Evolutionary conservation across 2,113 vertebrate genomes (phyloP), one percentile per base, ranked within the genome.

Genomic region (Empidonax alnorum): DNA sequence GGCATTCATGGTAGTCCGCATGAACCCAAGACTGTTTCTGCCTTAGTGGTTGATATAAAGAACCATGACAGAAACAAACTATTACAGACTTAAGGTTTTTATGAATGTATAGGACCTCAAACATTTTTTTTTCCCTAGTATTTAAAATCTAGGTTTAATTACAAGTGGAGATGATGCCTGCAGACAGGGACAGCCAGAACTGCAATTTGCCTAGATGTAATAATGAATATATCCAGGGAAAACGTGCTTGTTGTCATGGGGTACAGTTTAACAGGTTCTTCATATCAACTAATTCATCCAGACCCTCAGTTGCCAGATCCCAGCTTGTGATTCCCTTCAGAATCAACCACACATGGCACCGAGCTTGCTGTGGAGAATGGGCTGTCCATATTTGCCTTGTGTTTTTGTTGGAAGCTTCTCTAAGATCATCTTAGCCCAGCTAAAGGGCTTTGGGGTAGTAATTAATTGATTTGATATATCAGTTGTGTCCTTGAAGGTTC

Each of bases 341-440:
- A 56, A 41, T 3, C 35, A 63, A 12, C 11, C 6, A 9, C 0
- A 0, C 9, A 22, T 6, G 28, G 28, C 27, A 56, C 14, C 2
- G 0, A 12, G 35, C 24, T 72, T 4, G 6, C 35, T 47, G 62
- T 2, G 2, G 11, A 33, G 33, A 82, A 42, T 0, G 0, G 28
- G 20, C 25, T 65, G n/a, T 10, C 63, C 41, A 41, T 2, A 2
- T 18, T 80, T 3, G 1, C 28, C 49, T 69, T 2, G 1, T 50
- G 20, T 13, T 77, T 74, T 78, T 16, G 6, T 14, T 91, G 63
- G 37, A 89, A 94, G 15, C 27, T 90, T 18, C 33, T 78, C 52
- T 55, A 63, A 77, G 46, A 9, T 31, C 76, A 49, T 2, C n/a
- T n/a, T n/a, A 15, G n/a, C 25, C 31, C 55, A 84, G n/a, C 30